Conservation (phyloP, 2,113 vertebrate species). For the Oncorhynchus gorbuscha region DNA sequence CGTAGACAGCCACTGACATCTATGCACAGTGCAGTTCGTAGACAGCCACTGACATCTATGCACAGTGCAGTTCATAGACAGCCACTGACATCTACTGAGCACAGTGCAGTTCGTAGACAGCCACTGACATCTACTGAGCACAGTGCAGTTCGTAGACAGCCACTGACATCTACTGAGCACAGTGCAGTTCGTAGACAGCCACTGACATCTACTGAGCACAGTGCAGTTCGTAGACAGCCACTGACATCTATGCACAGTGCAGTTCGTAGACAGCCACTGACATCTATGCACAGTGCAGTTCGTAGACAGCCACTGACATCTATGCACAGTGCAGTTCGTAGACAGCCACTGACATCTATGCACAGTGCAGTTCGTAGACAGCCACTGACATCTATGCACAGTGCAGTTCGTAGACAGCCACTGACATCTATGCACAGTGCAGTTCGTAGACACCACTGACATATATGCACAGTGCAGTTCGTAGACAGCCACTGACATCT, state of each 20-base stretch:
- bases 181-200: background rate
- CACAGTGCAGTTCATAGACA: constrained; percentile 1
- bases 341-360: constrained; percentile 28
- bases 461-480: constrained; percentile 30
- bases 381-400: constrained; percentile 32
- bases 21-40: constrained; percentile 18
- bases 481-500: constrained; percentile 13
- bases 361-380: background rate
- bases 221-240: background rate
- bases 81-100: constrained; percentile 35
- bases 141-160: background rate
- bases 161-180: constrained; percentile 34
- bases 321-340: constrained; percentile 20
- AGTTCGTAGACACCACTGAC: background rate
- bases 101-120: background rate
- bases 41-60: constrained; percentile 28
- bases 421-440: constrained; percentile 34
- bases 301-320: constrained; percentile 9
- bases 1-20: constrained; percentile 8
- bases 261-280: background rate
- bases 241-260: constrained; percentile 32
- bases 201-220: constrained; percentile 39
- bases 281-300: constrained; percentile 40
- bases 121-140: constrained; percentile 35
- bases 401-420: background rate